A percentile compares a stretch with the other conserved stretches of the same genome.
Evolutionary conservation across 2,797 vertebrate species (phyloP).

Genomic region (Odontamblyopus lacepedii): DNA sequence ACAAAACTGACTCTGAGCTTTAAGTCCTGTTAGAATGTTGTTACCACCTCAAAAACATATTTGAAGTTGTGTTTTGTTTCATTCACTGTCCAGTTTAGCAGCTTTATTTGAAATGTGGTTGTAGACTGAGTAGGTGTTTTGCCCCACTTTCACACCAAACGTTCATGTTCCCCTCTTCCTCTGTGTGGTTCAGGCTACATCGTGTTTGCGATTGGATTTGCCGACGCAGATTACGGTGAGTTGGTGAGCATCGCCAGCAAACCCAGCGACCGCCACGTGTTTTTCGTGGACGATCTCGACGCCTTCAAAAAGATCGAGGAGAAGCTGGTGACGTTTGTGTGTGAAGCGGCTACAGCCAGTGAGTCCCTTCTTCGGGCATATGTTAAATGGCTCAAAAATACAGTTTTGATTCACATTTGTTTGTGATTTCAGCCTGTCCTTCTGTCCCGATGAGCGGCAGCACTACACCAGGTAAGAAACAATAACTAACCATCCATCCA

Average conservation of each 20-base stretch:
- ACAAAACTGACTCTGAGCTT: no score
- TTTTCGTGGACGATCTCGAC: constrained; percentile 97
- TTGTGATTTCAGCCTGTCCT: constrained; percentile 83
- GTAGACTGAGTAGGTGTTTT: no score
- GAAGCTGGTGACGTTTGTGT: constrained; percentile 95
- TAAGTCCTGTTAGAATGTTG: no score
- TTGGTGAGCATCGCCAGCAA: constrained; percentile 93
- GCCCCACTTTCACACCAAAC: background rate
- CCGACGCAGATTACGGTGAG: constrained; percentile 93
- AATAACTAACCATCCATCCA: no score
- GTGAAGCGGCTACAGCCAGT: constrained; percentile 96
- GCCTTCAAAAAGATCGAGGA: constrained; percentile 96
- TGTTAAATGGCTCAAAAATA: background rate
- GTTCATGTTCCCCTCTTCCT: background rate
- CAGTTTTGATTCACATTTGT: background rate
- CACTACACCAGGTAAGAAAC: constrained; percentile 83
- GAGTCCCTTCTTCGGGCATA: constrained; percentile 44
- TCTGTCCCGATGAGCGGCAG: constrained; percentile 86
- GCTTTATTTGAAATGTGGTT: no score
- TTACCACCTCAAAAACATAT: no score
- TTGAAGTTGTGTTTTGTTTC: no score
- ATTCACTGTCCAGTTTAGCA: no score
- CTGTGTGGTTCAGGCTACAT: constrained; percentile 79
- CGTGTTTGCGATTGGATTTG: constrained; percentile 94
- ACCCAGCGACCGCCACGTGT: constrained; percentile 91